Base-by-base conservation (phyloP, 1,140 invertebrate genomes). In the Kradibia gibbosae region DNA sequence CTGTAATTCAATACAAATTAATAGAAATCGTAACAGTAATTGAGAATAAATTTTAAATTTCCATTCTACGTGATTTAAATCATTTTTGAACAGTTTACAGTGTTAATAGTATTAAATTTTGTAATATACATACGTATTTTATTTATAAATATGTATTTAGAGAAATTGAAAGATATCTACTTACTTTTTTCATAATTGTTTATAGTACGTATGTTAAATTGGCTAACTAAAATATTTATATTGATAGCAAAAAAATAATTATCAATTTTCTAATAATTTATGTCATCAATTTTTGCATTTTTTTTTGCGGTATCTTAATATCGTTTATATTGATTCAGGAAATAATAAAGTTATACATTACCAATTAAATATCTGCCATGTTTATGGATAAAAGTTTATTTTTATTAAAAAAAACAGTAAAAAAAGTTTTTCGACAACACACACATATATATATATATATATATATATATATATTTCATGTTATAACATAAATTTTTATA, bases 1-100 rank as follows among this genome's bases (percentile, higher is more conserved):
- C n/a, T 31, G 7, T 4, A 70, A 53, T 34, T 50, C 53, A 78
- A 67, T 67, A 0, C 34, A 78, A 70, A 78, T 53, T 70, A 78
- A 78, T 53, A 1, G 39, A 31, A 78, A 70, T 36, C 5, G 22
- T 39, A 7, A 28, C 36, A 3, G 53, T 39, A 70, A 7, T 31
- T 22, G 8, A 39, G 53, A 67, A 70, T 31, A 50, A 76, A 62
- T 31, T 76, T 17, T 0, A 31, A 20, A n/a, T 48, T 31, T 76
- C 34, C 42, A 34, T 50, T 65, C 50, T 62, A 48, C 20, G 34
- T 62, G 10, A 31, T 50, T 77, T 17, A 39, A 39, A 67, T 39
- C 5, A 25, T n/a, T n/a, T 17, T 34, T 39, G 5, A 65, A 72
- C 7, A 45, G 1, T 71, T 42, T 45, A 45, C 20, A 71, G 22